Evolutionary conservation across 2,113 vertebrate species (phyloP).

Genomic region (Dromiciops gliroides): DNA sequence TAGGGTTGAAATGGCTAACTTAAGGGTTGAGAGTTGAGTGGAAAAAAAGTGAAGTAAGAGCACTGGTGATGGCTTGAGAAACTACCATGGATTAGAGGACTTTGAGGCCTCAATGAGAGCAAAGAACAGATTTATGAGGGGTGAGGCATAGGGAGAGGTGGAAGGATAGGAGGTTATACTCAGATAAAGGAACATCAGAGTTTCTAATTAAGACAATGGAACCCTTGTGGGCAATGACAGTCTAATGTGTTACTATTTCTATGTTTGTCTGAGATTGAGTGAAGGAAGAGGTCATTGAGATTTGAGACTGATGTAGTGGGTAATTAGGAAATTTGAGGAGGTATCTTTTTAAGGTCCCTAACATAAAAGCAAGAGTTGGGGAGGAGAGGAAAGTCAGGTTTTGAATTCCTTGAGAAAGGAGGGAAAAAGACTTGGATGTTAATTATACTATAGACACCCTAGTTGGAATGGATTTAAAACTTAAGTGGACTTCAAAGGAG

Average conservation of each 20-base stretch:
- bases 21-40: not conserved
- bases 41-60: not conserved
- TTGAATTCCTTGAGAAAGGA: not conserved
- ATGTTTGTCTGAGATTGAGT: not conserved
- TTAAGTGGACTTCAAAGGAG: not conserved
- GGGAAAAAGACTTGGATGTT: not conserved
- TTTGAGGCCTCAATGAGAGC: not conserved
- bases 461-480: not conserved
- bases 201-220: not conserved
- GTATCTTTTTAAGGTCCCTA: not conserved
- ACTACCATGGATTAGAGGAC: not conserved
- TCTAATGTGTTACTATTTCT: not conserved
- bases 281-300: not conserved
- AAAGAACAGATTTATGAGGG: not conserved
- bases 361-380: not conserved
- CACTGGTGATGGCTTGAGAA: not conserved
- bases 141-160: not conserved
- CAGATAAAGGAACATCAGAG: not conserved
- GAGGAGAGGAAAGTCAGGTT: not conserved
- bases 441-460: not conserved
- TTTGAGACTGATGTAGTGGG: not conserved
- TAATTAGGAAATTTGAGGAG: not conserved
- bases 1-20: not conserved
- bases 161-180: not conserved
- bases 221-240: not conserved